Evolutionary conservation across 2,888 invertebrate species (phyloP).

Genomic region (Drosophila imparisetae): DNA sequence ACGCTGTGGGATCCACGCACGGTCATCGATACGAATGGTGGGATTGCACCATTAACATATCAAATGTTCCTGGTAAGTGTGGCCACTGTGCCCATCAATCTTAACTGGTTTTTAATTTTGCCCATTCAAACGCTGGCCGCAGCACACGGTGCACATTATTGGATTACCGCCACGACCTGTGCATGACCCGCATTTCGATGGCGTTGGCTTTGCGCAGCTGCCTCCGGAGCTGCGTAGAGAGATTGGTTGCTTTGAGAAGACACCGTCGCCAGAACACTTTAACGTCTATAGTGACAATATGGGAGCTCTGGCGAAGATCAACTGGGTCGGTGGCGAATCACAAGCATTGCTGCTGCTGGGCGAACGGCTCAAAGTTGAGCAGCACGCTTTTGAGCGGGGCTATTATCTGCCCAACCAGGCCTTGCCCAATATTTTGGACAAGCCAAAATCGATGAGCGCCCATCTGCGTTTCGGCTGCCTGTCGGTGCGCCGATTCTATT

Average conservation of each 20-base stretch:
- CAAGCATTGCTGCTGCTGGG: conserved; percentile 87
- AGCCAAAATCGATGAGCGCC: conserved; percentile 89
- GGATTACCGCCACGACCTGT: conserved; percentile 88
- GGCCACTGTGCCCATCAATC: neutral
- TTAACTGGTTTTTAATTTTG: neutral
- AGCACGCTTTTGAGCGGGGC: conserved; percentile 86
- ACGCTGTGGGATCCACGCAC: conserved; percentile 89
- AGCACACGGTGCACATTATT: conserved; percentile 88
- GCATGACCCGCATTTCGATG: conserved; percentile 84
- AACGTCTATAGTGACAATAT: conserved; percentile 85
- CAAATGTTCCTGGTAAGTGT: conserved; percentile 88
- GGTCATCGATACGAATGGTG: conserved; percentile 89
- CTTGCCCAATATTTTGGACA: conserved; percentile 88
- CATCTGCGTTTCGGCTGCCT: conserved; percentile 90
- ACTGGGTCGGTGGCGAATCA: conserved; percentile 89
- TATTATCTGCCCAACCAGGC: conserved; percentile 89
- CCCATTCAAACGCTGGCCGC: neutral
- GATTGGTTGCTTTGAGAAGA: conserved; percentile 86
- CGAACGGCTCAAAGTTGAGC: conserved; percentile 86
- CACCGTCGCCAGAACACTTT: conserved; percentile 87
- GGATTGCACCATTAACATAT: conserved; percentile 89
- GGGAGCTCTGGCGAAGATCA: conserved; percentile 82
- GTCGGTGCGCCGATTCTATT: conserved; percentile 90
- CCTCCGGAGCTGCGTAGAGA: conserved; percentile 85
- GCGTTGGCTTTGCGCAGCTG: conserved; percentile 85